Conservation (phyloP, 2,888 invertebrate species). For the Sipha maydis region DNA sequence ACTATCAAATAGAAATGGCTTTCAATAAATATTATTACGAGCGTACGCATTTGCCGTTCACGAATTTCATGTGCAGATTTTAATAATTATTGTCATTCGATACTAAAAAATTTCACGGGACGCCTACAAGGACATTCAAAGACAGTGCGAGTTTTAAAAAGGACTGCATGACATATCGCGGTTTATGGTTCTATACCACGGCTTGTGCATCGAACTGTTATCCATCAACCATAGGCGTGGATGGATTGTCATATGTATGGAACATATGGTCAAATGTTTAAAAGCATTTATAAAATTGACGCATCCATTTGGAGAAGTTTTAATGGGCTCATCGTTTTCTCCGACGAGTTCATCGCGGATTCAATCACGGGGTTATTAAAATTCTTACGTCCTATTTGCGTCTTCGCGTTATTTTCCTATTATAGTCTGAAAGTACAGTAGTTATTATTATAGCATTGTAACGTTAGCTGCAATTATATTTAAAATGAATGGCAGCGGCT, state of each 20-base stretch:
- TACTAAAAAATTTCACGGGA: neutral
- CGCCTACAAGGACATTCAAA: too few relatives aligned
- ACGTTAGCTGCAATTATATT: neutral
- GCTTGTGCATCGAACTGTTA: neutral
- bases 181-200: neutral
- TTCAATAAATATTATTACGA: neutral
- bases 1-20: too few relatives aligned
- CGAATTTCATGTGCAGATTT: neutral
- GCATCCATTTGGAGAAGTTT: neutral
- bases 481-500: neutral
- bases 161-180: neutral
- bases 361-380: neutral
- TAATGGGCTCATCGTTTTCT: neutral
- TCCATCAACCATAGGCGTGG: neutral
- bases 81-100: neutral
- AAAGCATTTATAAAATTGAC: conserved; percentile 11
- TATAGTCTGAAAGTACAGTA: neutral
- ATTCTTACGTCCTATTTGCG: neutral
- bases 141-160: neutral
- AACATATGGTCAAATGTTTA: conserved; percentile 12
- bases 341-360: neutral
- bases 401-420: neutral
- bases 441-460: neutral
- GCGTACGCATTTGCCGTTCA: neutral
- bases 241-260: conserved; percentile 1